phyloP scores from a whole-genome alignment of 2,888 invertebrate genomes.

The Argyra leucocephala region DNA sequence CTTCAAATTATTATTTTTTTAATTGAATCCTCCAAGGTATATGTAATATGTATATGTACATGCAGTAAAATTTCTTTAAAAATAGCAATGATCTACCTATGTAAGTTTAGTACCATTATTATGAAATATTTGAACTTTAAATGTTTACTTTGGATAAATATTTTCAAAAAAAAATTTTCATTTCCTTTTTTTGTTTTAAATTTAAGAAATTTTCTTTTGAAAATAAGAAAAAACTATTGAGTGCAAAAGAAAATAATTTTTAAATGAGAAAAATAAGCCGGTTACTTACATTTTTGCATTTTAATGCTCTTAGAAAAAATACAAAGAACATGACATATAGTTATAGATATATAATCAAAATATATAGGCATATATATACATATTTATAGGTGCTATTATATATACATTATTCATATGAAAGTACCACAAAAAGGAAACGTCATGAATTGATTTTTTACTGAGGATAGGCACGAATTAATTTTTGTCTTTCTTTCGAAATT shows the following conservation, averaged over 20 bases:
- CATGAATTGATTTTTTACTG: conserved; percentile 3
- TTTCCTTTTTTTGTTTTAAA: neutral
- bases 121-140: neutral
- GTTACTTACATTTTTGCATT: neutral
- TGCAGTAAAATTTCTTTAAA: neutral
- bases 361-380: neutral
- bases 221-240: neutral
- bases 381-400: neutral
- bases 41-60: too few relatives aligned
- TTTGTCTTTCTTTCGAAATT: neutral
- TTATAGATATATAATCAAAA: neutral
- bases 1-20: too few relatives aligned
- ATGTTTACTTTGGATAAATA: too few relatives aligned
- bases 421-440: conserved; percentile 6
- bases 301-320: neutral
- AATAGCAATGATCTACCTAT: neutral
- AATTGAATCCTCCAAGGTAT: too few relatives aligned
- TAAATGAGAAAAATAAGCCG: neutral
- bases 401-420: neutral
- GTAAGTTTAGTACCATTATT: neutral
- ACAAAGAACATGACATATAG: conserved; percentile 1
- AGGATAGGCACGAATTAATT: neutral
- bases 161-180: too few relatives aligned
- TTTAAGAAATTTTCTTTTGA: neutral
- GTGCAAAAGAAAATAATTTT: too few relatives aligned